These are phyloP conservation scores for Parnassius smintheus DNA, from an alignment of 2,888 invertebrate species.

Conservation along the genomic window DNA sequence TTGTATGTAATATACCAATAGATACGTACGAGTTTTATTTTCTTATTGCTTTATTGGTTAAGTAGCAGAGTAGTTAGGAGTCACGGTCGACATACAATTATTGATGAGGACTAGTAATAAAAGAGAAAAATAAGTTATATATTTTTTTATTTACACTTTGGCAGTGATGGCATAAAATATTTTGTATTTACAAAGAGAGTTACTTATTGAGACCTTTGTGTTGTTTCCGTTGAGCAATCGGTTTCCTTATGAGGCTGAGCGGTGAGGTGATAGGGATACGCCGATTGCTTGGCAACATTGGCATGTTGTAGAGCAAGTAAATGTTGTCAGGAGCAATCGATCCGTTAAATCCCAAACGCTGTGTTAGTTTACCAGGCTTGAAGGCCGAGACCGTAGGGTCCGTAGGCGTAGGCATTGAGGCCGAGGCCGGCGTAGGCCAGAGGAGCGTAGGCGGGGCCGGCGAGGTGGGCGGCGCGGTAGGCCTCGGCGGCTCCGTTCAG, in stretches of 20 bases:
- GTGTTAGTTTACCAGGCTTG: constrained; percentile 59
- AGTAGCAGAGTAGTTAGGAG: no score
- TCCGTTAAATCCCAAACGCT: constrained; percentile 30
- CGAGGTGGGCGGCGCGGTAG: constrained; percentile 43
- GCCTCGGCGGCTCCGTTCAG: constrained; percentile 54
- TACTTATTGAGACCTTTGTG: constrained; percentile 72
- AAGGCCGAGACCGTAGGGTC: constrained; percentile 31
- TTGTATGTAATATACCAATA: no score
- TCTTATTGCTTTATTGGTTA: no score
- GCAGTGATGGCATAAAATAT: constrained; percentile 76
- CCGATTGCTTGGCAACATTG: constrained; percentile 6
- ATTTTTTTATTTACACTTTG: constrained; percentile 79
- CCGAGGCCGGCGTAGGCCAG: constrained; percentile 36
- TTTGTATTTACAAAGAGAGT: constrained; percentile 77
- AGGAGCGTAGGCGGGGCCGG: constrained; percentile 33
- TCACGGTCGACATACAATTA: no score
- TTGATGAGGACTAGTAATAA: neutral
- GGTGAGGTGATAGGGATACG: constrained; percentile 36
- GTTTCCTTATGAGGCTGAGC: constrained; percentile 43
- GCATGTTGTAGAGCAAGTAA: neutral
- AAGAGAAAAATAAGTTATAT: constrained; percentile 11
- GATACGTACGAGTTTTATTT: no score
- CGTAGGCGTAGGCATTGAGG: constrained; percentile 33
- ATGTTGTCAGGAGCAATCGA: constrained; percentile 35
- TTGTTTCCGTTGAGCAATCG: constrained; percentile 54